Evolutionary conservation across 2,888 invertebrate species (phyloP).

Genomic region (Octonoba sinensis): DNA sequence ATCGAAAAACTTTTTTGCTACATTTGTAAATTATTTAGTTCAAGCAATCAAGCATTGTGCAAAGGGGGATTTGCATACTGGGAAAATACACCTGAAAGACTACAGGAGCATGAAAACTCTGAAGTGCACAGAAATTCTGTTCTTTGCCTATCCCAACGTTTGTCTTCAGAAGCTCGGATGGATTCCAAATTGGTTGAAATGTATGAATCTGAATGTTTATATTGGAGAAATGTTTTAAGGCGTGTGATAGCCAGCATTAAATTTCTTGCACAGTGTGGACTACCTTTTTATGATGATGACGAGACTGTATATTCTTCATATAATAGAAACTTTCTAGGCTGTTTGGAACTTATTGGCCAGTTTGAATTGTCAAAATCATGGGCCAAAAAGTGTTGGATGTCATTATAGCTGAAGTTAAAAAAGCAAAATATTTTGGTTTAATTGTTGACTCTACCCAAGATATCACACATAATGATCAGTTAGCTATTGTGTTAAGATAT

Average conservation of each 20-base stretch:
- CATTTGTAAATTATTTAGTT: no score
- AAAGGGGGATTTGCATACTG: background rate
- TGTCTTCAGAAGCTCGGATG: background rate
- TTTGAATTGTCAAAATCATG: background rate
- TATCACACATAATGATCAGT: background rate
- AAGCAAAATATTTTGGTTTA: conserved; percentile 14
- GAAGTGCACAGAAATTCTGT: background rate
- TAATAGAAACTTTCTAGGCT: conserved; percentile 6
- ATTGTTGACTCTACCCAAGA: conserved; percentile 7
- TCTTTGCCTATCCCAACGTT: background rate
- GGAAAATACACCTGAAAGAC: background rate
- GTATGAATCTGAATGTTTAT: background rate
- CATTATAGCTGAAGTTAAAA: background rate
- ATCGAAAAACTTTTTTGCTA: no score
- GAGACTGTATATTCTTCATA: background rate
- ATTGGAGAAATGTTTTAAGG: background rate
- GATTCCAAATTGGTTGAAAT: background rate
- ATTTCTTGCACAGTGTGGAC: background rate
- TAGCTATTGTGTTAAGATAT: background rate
- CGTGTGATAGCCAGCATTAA: background rate
- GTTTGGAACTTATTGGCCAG: background rate
- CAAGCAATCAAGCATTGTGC: no score
- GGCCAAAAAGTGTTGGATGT: background rate
- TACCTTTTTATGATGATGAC: background rate
- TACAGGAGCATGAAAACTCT: background rate